phyloP scores from a whole-genome alignment of 1,140 invertebrate genomes.

The Leptopilina boulardi region DNA sequence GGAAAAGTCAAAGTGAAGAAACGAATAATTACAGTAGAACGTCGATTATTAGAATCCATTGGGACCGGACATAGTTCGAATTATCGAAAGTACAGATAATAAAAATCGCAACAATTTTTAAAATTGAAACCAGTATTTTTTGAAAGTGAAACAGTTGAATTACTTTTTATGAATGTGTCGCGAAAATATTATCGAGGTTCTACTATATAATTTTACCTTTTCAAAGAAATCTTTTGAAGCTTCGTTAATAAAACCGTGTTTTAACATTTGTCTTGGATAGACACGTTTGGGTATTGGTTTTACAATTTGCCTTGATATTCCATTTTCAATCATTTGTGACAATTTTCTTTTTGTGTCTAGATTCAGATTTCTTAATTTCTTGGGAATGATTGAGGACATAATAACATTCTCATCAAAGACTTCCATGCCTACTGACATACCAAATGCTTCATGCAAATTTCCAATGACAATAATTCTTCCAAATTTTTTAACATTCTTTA shows the following conservation, averaged over 20 bases:
- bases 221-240: constrained; percentile 38
- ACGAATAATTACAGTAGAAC: too few species aligned
- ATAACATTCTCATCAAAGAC: constrained; percentile 87
- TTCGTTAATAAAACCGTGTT: constrained; percentile 78
- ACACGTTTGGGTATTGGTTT: constrained; percentile 79
- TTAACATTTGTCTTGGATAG: constrained; percentile 80
- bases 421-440: constrained; percentile 78
- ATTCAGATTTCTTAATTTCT: constrained; percentile 81
- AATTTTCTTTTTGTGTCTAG: constrained; percentile 67
- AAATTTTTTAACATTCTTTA: constrained; percentile 80
- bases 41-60: too few species aligned
- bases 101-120: too few species aligned
- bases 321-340: constrained; percentile 76
- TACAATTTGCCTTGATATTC: constrained; percentile 82
- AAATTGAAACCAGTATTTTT: too few species aligned
- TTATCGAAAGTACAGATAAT: too few species aligned
- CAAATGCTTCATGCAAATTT: constrained; percentile 79
- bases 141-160: too few species aligned
- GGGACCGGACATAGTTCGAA: too few species aligned
- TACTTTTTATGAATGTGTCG: too few species aligned
- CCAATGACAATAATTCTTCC: constrained; percentile 84
- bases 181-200: too few species aligned
- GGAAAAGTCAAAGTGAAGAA: too few species aligned
- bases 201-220: constrained; percentile 52
- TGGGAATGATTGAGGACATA: constrained; percentile 93